These are phyloP conservation scores for Gambusia holbrooki DNA, from an alignment of 2,113 vertebrate species.

Conservation along the genomic window DNA sequence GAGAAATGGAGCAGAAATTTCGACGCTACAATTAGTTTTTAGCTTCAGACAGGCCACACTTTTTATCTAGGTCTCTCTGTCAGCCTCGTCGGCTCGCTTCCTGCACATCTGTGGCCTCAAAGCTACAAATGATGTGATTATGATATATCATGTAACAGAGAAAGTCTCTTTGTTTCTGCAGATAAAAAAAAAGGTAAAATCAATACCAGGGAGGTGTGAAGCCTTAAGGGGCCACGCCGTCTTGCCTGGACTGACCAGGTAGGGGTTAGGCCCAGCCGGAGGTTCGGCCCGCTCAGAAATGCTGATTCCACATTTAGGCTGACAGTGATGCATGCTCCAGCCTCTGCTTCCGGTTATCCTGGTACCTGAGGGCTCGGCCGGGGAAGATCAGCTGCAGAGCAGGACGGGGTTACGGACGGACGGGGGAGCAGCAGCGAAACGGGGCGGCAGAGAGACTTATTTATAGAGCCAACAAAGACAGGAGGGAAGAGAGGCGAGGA, in stretches of 20 bases:
- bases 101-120: slow-evolving; percentile 75
- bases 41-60: background rate
- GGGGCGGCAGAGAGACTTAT: slow-evolving; percentile 39
- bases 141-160: slow-evolving; percentile 85
- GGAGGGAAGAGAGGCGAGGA: slow-evolving; percentile 23
- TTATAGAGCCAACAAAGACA: slow-evolving; percentile 57
- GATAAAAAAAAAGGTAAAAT: slow-evolving; percentile 81
- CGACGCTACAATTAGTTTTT: slow-evolving; percentile 19
- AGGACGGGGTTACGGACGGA: slow-evolving; percentile 69
- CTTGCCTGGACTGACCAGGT: slow-evolving; percentile 66
- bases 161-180: slow-evolving; percentile 84
- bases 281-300: slow-evolving; percentile 65
- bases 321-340: slow-evolving; percentile 81
- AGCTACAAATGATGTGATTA: slow-evolving; percentile 88
- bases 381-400: slow-evolving; percentile 74
- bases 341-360: slow-evolving; percentile 45
- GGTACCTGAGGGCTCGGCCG: slow-evolving; percentile 74
- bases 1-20: slow-evolving; percentile 29
- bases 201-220: slow-evolving; percentile 75
- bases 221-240: slow-evolving; percentile 45
- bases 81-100: slow-evolving; percentile 17
- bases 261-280: slow-evolving; percentile 57
- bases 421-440: slow-evolving; percentile 4
- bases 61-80: slow-evolving; percentile 41
- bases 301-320: slow-evolving; percentile 80